A percentile compares a stretch with the other conserved stretches of the same genome.
These are phyloP conservation scores for Hyaena hyaena DNA, from an alignment of 2,113 vertebrate species.

Conservation along the genomic window DNA sequence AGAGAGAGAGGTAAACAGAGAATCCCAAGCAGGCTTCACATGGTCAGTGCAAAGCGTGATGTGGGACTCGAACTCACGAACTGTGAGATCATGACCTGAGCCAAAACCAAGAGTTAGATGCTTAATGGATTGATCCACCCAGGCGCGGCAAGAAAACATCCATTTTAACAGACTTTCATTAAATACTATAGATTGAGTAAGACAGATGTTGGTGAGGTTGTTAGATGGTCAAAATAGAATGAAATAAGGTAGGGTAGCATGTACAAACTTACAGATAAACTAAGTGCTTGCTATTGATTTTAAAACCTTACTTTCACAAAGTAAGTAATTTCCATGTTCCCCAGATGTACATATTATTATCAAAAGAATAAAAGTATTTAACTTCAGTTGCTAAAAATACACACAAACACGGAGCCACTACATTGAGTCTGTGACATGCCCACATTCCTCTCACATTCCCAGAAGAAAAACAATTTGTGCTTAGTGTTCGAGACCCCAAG, in stretches of 20 bases:
- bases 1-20: no score
- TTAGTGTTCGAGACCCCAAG: neutral
- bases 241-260: neutral
- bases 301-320: neutral
- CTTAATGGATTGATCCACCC: no score
- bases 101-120: no score
- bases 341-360: neutral
- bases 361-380: neutral
- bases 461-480: conserved; percentile 38
- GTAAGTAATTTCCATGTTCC: neutral
- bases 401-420: neutral
- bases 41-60: no score
- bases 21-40: no score
- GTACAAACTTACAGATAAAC: neutral
- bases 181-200: neutral
- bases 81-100: no score
- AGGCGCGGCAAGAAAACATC: neutral
- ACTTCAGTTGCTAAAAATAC: neutral
- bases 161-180: conserved; percentile 11
- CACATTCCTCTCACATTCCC: neutral
- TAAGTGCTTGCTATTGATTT: neutral
- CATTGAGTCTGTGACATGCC: neutral
- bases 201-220: neutral
- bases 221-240: neutral
- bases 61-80: no score